phyloP scores from a whole-genome alignment of 2,797 vertebrate genomes.

The Pipistrellus pygmaeus region DNA sequence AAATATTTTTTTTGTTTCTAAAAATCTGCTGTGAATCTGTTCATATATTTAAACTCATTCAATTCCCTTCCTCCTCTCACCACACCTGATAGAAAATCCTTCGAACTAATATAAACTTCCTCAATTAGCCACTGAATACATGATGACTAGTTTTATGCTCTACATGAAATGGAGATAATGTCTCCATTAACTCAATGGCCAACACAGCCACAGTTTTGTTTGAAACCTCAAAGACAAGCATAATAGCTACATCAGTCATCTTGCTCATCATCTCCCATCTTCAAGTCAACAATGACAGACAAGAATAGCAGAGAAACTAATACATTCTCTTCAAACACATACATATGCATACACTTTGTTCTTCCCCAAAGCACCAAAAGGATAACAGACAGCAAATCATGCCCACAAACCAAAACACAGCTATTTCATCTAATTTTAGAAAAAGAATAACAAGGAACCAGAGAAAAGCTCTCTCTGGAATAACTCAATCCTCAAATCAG shows the following conservation, averaged over 20 bases:
- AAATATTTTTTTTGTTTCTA: slow-evolving; percentile 23
- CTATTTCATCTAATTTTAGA: slow-evolving; percentile 75
- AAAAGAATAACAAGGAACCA: slow-evolving; percentile 49
- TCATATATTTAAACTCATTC: background rate
- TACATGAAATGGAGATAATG: background rate
- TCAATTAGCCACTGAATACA: background rate
- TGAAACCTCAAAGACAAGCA: slow-evolving; percentile 26
- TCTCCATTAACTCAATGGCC: background rate
- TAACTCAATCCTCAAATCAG: slow-evolving; percentile 70
- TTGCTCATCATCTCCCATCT: background rate
- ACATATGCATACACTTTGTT: slow-evolving; percentile 51
- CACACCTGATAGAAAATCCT: background rate
- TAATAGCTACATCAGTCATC: background rate
- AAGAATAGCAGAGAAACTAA: slow-evolving; percentile 51
- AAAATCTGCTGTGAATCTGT: background rate
- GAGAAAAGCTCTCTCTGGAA: slow-evolving; percentile 63
- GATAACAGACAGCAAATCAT: slow-evolving; percentile 61
- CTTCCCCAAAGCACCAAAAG: slow-evolving; percentile 57
- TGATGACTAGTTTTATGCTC: background rate
- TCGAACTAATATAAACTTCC: background rate
- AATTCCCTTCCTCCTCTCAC: background rate
- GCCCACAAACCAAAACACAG: slow-evolving; percentile 79
- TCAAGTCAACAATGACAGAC: background rate
- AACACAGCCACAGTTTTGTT: background rate
- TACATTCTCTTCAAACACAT: slow-evolving; percentile 38